Evolutionary conservation across 2,113 vertebrate genomes (phyloP).

Genomic region (Saccopteryx leptura): DNA sequence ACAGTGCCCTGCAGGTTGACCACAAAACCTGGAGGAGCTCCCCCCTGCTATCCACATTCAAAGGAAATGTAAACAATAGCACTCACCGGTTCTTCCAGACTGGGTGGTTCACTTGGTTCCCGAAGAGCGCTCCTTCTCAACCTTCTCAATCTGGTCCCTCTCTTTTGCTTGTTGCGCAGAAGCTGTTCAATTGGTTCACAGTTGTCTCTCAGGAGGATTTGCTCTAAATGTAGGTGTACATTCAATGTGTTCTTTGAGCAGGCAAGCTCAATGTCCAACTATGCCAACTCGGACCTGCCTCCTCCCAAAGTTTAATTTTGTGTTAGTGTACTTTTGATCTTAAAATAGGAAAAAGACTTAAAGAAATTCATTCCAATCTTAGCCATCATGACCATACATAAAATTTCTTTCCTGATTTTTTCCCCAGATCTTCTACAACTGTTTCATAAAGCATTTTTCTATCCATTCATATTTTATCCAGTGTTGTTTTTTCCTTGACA

Average conservation of each 20-base stretch:
- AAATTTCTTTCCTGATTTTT: not conserved
- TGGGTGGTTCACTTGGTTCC: not conserved
- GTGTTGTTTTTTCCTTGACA: not conserved
- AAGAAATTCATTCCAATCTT: not conserved
- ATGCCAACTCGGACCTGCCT: not conserved
- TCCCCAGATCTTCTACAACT: not conserved
- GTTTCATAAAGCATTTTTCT: not conserved
- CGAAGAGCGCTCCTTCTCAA: not conserved
- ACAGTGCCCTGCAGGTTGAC: not conserved
- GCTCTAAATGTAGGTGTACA: not conserved
- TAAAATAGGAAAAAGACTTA: not conserved
- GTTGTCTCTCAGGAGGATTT: not conserved
- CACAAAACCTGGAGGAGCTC: not conserved
- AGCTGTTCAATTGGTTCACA: not conserved
- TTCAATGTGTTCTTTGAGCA: not conserved
- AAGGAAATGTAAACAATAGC: not conserved
- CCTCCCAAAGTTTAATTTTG: not conserved
- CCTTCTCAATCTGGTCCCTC: not conserved
- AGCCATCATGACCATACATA: not conserved
- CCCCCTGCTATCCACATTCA: not conserved
- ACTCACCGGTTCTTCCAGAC: not conserved
- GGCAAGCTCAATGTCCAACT: not conserved
- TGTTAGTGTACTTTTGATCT: not conserved
- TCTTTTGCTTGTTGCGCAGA: too few relatives aligned
- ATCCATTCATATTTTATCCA: not conserved